Evolutionary conservation across 64 coral and sea anemone genomes (phyloP), one percentile per base, ranked within the genome.

Genomic region (Acropora yongei): DNA sequence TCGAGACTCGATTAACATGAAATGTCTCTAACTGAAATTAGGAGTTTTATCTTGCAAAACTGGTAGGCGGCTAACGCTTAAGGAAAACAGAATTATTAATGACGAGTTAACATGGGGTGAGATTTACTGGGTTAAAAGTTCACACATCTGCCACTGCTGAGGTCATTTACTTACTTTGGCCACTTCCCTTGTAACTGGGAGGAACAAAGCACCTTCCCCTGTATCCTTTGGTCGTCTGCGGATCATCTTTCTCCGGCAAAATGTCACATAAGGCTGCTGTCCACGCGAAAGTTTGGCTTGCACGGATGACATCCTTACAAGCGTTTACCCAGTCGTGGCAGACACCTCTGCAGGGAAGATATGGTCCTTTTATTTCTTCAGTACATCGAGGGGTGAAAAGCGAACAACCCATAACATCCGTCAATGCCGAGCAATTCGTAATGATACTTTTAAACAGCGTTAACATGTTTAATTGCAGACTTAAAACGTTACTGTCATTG

Each of bases 131-230:
- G 30, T 30, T 30, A 30, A 30, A 30, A 30, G 30, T 30, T 30
- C 30, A 30, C 30, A 30, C 30, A 30, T 30, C 30, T 30, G 30
- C 30, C 30, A 30, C 30, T 30, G 30, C 30, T 30, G 30, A 30
- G 30, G 30, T 20, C 39, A 20, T 83, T 83, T 0, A 71, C 82
- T 85, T 85, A 85, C 82, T 85, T 85, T 20, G 69, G 2, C 45
- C 65, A 44, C 44, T 72, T 8, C 47, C 41, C 46, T 53, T 93
- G 83, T 87, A 93, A 8, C 65, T 20, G 4, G 82, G 74, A 11
- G 91, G 91, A 13, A 76, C 68, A 53, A 87, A 93, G n/a, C 91
- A 93, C 30, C 91, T 86, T 14, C 17, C 91, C 76, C 75, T 61
- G 68, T 93, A 93, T 6, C 84, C 82, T 45, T 46, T 39, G n/a